Base-by-base conservation (phyloP, 2,888 invertebrate species). In the Aphidoletes aphidimyza region DNA sequence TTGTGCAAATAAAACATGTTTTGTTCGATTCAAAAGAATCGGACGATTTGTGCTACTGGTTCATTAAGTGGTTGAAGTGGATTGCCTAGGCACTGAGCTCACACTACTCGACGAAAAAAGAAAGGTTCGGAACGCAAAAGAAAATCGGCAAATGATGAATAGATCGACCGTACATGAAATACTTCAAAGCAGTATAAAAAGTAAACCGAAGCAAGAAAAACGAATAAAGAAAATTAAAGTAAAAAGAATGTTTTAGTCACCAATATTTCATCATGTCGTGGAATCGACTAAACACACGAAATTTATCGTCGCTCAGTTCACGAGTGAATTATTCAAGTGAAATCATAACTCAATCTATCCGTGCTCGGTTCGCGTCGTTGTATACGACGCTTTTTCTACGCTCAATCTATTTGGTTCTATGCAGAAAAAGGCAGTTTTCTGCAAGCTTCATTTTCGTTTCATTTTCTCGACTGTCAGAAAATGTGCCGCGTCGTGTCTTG, bases 281-380 rank as follows among this genome's bases (percentile, higher is more conserved):
- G n/a, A 69, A 69, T 69, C 69, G 5, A 69, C 69, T 69, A 69
- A 69, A 69, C 69, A 69, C 69, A 14, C 14, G 69, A 69, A 69
- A 69, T 69, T 69, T 69, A 69, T 69, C 69, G 69, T 14, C 26
- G 34, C 69, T 69, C 69, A 69, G 30, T 69, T 69, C 17, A 14
- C 26, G 0, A 69, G 30, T 69, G 69, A 69, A 69, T 69, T 69
- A 69, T 69, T 69, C 69, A 69, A 69, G 17, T 54, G 54, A 54
- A 54, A 54, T 54, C 54, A 54, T 54, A 54, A 54, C 69, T 69
- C 69, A 69, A 69, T 69, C 69, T 30, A 54, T n/a, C n/a, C n/a
- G n/a, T n/a, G n/a, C n/a, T n/a, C n/a, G n/a, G n/a, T n/a, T n/a
- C n/a, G n/a, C n/a, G n/a, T n/a, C n/a, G n/a, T n/a, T n/a, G n/a